These are phyloP conservation scores for Brachynemurus nebulosus DNA, from an alignment of 2,888 invertebrate species.

Conservation along the genomic window DNA sequence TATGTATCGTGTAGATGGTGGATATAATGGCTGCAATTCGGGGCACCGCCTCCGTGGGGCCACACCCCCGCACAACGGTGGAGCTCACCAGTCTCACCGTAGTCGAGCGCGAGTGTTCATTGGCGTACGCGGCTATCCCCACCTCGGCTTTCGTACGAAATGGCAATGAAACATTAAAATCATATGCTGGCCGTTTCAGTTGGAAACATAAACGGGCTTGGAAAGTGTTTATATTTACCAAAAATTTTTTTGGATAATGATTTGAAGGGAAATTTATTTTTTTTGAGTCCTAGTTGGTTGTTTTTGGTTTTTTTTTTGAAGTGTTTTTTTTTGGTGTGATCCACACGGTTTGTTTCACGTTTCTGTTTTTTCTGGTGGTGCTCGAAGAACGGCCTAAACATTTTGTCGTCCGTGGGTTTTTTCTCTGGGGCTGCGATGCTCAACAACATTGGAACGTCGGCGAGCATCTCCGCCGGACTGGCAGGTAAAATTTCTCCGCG, in stretches of 20 bases:
- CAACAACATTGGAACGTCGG: conserved; percentile 8
- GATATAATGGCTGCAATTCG: not conserved
- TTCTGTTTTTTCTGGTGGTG: not conserved
- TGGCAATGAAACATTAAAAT: not conserved
- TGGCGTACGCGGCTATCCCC: not conserved
- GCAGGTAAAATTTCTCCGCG: conserved; percentile 1
- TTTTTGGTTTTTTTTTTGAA: no score
- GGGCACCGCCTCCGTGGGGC: not conserved
- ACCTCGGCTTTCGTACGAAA: not conserved
- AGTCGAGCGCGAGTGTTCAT: not conserved
- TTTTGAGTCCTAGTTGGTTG: no score
- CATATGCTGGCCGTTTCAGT: not conserved
- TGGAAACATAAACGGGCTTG: not conserved
- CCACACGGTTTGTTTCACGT: not conserved
- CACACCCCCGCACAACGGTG: conserved; percentile 2
- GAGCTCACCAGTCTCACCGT: not conserved
- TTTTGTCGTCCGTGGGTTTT: conserved; percentile 11
- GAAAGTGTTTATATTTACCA: not conserved
- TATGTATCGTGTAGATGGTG: no score
- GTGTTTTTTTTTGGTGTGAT: not conserved
- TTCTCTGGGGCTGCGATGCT: conserved; percentile 11
- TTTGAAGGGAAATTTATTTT: not conserved
- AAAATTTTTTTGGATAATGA: not conserved
- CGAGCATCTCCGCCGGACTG: conserved; percentile 5
- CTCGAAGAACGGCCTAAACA: conserved; percentile 10